phyloP scores from a whole-genome alignment of 2,113 vertebrate species.

The Cryptoleucopteryx plumbea region DNA sequence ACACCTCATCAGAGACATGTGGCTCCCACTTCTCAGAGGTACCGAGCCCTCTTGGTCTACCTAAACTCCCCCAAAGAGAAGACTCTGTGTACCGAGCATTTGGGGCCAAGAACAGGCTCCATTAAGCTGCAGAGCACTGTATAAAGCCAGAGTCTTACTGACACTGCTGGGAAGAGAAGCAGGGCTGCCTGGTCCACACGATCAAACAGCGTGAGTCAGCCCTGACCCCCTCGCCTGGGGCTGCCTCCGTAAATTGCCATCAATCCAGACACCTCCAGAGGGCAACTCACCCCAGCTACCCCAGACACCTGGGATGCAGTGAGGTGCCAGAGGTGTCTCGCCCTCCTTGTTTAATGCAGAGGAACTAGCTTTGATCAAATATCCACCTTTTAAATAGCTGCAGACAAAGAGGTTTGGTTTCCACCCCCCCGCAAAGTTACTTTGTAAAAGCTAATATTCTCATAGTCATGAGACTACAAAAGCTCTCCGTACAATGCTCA shows the following conservation, averaged over 20 bases:
- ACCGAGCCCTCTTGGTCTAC: not conserved
- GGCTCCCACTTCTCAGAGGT: not conserved
- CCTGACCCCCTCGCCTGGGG: not conserved
- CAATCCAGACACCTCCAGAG: not conserved
- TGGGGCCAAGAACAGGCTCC: not conserved
- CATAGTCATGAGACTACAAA: not conserved
- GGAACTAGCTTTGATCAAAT: not conserved
- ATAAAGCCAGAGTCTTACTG: not conserved
- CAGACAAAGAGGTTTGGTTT: not conserved
- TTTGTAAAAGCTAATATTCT: not conserved
- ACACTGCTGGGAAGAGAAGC: not conserved
- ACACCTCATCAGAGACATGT: not conserved
- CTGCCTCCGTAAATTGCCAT: not conserved
- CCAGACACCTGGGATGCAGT: not conserved
- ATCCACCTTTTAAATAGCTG: not conserved
- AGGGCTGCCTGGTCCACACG: not conserved
- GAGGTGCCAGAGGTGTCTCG: not conserved
- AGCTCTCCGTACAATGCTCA: not conserved
- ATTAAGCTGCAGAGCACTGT: not conserved
- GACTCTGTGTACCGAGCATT: fast-evolving
- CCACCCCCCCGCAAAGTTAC: not conserved
- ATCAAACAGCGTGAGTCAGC: not conserved
- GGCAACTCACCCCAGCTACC: not conserved
- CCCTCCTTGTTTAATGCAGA: not conserved
- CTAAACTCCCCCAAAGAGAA: not conserved